Percentiles rank a stretch among this genome's conserved stretches.
Conservation (phyloP, 2,888 invertebrate species). For the Philereme vetulata region DNA sequence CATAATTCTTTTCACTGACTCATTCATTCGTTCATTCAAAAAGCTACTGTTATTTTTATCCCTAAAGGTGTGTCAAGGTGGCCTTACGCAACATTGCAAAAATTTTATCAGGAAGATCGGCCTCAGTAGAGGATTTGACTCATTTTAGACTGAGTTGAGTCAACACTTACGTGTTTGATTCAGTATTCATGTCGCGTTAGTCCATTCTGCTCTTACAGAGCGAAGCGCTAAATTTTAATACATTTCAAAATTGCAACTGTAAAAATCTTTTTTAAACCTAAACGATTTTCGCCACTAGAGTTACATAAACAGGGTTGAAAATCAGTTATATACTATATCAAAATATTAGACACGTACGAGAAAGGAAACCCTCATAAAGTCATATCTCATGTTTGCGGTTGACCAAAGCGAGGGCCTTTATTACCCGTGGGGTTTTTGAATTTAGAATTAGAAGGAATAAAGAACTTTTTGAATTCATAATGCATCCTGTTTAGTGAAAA, state of each 20-base stretch:
- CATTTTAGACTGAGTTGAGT: conserved; percentile 24
- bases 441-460: too few species aligned
- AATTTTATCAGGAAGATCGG: conserved; percentile 25
- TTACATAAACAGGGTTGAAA: neutral
- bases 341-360: neutral
- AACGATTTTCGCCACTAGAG: neutral
- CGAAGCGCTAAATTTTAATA: conserved; percentile 42
- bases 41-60: neutral
- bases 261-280: neutral
- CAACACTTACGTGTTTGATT: conserved; percentile 24
- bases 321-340: neutral
- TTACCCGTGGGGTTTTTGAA: neutral
- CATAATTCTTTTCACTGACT: too few species aligned
- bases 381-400: neutral
- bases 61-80: conserved; percentile 7
- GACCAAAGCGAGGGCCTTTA: neutral
- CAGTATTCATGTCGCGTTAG: conserved; percentile 28
- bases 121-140: conserved; percentile 31
- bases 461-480: too few species aligned
- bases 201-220: conserved; percentile 35
- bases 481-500: too few species aligned
- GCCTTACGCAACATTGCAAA: conserved; percentile 6
- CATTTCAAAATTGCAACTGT: conserved; percentile 35
- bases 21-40: neutral
- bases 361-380: neutral